phyloP scores from a whole-genome alignment of 2,113 vertebrate genomes.

The Edolisoma coerulescens region DNA sequence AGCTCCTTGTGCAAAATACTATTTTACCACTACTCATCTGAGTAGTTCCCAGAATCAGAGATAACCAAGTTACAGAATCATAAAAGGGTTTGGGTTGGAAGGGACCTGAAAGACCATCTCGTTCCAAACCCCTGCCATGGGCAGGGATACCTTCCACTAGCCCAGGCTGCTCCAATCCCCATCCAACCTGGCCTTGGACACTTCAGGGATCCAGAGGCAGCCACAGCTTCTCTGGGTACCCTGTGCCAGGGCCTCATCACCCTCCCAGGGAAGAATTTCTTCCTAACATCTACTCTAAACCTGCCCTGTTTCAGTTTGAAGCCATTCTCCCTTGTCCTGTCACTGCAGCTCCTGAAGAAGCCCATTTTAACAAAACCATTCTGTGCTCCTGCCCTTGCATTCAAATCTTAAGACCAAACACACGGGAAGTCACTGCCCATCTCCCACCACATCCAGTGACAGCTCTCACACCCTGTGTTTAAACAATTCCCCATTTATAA shows the following conservation, averaged over 20 bases:
- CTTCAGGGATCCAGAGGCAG: neutral
- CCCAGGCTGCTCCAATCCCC: neutral
- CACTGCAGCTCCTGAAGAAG: neutral
- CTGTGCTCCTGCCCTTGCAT: neutral
- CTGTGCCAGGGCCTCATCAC: neutral
- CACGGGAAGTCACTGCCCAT: neutral
- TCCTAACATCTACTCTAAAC: neutral
- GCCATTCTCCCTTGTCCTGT: neutral
- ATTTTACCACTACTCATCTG: neutral
- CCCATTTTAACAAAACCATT: neutral
- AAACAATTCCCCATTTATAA: neutral
- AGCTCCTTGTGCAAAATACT: neutral
- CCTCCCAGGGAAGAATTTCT: neutral
- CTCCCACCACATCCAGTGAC: neutral
- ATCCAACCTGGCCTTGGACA: neutral
- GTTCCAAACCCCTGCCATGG: neutral
- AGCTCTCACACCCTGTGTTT: neutral
- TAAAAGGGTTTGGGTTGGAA: neutral
- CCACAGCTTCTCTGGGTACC: neutral
- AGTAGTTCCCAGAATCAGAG: neutral
- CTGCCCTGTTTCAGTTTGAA: neutral
- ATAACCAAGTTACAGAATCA: neutral
- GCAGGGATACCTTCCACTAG: neutral
- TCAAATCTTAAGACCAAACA: fast-evolving
- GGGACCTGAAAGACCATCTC: neutral